Evolutionary conservation across 2,797 vertebrate species (phyloP).

Genomic region (Anguilla megastoma): DNA sequence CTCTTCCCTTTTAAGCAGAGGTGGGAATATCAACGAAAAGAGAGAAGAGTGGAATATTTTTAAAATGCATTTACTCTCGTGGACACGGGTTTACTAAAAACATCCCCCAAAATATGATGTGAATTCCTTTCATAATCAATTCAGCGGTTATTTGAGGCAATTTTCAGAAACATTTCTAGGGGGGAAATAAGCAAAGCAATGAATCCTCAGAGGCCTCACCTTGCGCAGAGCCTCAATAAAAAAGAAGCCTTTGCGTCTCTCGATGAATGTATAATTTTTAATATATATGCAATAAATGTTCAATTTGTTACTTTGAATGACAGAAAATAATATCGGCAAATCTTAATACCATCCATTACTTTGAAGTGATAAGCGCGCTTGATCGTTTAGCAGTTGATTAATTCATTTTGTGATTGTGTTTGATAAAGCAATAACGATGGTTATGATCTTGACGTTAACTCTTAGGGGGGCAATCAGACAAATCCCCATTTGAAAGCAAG

Average conservation of each 20-base stretch:
- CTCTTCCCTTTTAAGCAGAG: constrained; percentile 37
- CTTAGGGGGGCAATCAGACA: constrained; percentile 82
- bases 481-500: constrained; percentile 65
- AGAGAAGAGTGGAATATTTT: constrained; percentile 46
- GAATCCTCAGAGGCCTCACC: constrained; percentile 92
- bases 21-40: constrained; percentile 39
- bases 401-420: constrained; percentile 92
- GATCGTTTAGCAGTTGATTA: constrained; percentile 92
- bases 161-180: constrained; percentile 80
- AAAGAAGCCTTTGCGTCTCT: constrained; percentile 85
- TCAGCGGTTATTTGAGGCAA: constrained; percentile 78
- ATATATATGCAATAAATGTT: constrained; percentile 99
- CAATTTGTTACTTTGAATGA: constrained; percentile 99
- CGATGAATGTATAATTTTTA: constrained; percentile 99
- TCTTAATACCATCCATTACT: constrained; percentile 97
- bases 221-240: constrained; percentile 93
- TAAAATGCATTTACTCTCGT: constrained; percentile 51
- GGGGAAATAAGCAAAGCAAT: constrained; percentile 78
- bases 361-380: constrained; percentile 85
- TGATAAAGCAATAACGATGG: constrained; percentile 97
- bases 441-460: constrained; percentile 84
- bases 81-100: constrained; percentile 62
- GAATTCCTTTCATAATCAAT: constrained; percentile 85
- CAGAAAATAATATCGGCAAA: constrained; percentile 98
- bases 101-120: constrained; percentile 66